Evolutionary conservation across 2,113 vertebrate genomes (phyloP), one percentile per base, ranked within the genome.

Genomic region (Tetrax tetrax): DNA sequence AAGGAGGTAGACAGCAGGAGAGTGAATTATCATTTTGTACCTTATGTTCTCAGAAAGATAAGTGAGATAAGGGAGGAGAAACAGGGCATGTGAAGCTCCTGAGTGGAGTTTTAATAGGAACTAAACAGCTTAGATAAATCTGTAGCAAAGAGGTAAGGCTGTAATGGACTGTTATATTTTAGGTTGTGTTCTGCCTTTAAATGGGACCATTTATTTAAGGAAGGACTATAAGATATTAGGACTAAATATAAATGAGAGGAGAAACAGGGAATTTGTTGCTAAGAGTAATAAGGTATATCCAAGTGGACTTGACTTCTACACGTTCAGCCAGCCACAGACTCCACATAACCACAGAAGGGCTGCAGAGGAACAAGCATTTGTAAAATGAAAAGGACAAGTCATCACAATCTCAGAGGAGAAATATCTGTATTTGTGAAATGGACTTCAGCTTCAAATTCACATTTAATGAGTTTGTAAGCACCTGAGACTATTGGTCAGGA

Each of bases 101-200:
- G 75, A 88, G 64, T 83, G 75, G 71, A 94, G 72, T 94, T 90
- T 86, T 50, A 94, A 94, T 60, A 69, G 61, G 75, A 88, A 75
- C 28, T 87, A 89, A 93, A 92, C 80, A 68, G 60, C 80, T 84
- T 65, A 83, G 41, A 95, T 93, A 94, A 97, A 96, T 96, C 90
- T 87, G 69, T 59, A 90, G 65, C 68, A 76, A 95, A 90, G 57
- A 87, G 25, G 69, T 64, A 95, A 83, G 31, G 35, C 77, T 82
- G n/a, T 93, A 97, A 97, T 68, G 64, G 88, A 89, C 85, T 87
- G 47, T 77, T 89, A 50, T 83, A 93, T 83, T 95, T 96, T 64
- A 95, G 64, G 51, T 90, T 93, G 47, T 88, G 50, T 87, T 94
- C 82, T 87, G 63, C 43, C 75, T 86, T 84, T 95, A 96, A 96